phyloP scores from a whole-genome alignment of 2,888 invertebrate species.

The Ptycholaimellus sp. region DNA sequence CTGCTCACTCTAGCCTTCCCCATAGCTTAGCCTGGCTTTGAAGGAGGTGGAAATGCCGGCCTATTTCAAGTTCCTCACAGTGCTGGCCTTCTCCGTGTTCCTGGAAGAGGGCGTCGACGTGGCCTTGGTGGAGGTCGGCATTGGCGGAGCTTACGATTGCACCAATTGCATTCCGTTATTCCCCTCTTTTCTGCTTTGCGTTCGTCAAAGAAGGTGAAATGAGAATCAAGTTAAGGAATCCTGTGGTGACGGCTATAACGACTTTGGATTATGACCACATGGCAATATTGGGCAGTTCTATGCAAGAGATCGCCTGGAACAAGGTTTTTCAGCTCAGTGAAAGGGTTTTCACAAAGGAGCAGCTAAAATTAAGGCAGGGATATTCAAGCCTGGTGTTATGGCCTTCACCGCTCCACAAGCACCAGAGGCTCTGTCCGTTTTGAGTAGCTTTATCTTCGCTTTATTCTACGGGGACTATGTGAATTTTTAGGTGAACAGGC shows the following conservation, averaged over 20 bases:
- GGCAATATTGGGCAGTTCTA: constrained; percentile 49
- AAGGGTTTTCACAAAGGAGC: too few relatives aligned
- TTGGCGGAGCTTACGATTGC: constrained; percentile 75
- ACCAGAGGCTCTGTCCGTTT: constrained; percentile 34
- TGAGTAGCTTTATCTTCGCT: constrained; percentile 2
- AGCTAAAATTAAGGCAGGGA: too few relatives aligned
- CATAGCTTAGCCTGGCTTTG: neutral
- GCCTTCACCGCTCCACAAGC: constrained; percentile 20
- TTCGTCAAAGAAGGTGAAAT: neutral
- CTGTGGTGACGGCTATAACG: constrained; percentile 63
- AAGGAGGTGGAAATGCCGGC: constrained; percentile 26
- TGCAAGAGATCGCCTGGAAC: constrained; percentile 68
- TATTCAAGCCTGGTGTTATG: constrained; percentile 43
- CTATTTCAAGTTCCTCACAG: constrained; percentile 78
- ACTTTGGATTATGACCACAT: constrained; percentile 76
- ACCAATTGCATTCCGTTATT: constrained; percentile 62
- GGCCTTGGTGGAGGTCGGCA: constrained; percentile 80
- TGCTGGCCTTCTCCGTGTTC: constrained; percentile 70
- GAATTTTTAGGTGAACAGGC: too few relatives aligned
- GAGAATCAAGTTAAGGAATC: constrained; percentile 36
- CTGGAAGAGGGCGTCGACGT: constrained; percentile 52
- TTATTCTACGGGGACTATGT: too few relatives aligned
- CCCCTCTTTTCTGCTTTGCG: neutral
- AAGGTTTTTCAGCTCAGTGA: too few relatives aligned
- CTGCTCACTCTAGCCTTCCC: neutral